Base-by-base conservation (phyloP, 1,140 invertebrate species). In the Pinna nobilis region DNA sequence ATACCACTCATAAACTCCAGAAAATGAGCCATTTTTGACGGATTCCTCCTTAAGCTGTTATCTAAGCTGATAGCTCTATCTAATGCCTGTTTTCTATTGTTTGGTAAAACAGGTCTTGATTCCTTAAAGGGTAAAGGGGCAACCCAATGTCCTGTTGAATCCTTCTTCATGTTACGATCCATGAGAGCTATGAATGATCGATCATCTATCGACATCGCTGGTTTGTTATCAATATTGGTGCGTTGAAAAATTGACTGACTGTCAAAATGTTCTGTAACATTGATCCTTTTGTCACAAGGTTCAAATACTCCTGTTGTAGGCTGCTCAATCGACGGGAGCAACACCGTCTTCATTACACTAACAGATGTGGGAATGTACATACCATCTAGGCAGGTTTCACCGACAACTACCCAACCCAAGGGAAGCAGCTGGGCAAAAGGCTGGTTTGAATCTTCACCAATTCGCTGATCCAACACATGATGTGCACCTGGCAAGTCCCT, bases 321-420 rank as follows among this genome's bases (percentile, higher is more conserved):
- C n/a, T 41, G 61, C 28, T 23, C 37, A 50, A 37, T 30, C n/a
- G 25, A 15, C 39, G 23, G 11, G 33, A 68, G 35, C 15, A 77
- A 30, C 20, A 47, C 35, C 2, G 72, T 76, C 44, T 76, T 71
- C 61, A 68, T 57, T 23, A 47, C 70, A 25, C 18, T 47, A 30
- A 35, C 20, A 37, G 28, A 23, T 15, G 30, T 25, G 2, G 67
- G 75, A n/a, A 33, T 39, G 41, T 75, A 73, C 18, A 37, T 50
- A 11, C 64, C 53, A 49, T 64, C 51, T 3, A 78, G 55, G 47
- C 77, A 78, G 6, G 59, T 35, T 63, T 75, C 77, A 25, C 77
- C 68, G 7, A 78, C 37, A 20, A 78, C 49, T 3, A 75, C 68
- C 76, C 72, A 78, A 13, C 76, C 76, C 28, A 78, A 37, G n/a